Evolutionary conservation across 2,888 invertebrate species (phyloP), one percentile per base, ranked within the genome.

Genomic region (Caenorhabditis sp.): DNA sequence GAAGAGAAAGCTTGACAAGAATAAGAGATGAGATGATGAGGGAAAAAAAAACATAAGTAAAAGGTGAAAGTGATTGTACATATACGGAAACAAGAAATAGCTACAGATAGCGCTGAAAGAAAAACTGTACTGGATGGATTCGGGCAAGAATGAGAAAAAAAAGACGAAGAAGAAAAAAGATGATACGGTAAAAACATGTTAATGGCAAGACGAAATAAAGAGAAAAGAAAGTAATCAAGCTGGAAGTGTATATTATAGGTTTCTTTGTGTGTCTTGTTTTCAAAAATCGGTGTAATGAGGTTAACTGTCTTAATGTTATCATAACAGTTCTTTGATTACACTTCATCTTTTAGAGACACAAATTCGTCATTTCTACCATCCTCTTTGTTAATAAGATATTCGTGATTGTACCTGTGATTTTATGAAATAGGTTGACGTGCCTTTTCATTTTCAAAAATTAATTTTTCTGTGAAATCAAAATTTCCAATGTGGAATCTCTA

Each of bases 71-170:
- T 31, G 19, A 57, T 19, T 26, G 43, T 12, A 27, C 31, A 59
- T 58, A 63, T 59, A 60, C 60, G 51, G 60, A 55, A 60, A 54
- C 59, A 64, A 51, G 55, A 58, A 58, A 61, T 66, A 66, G 65
- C 58, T 58, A 61, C 62, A 70, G 66, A 31, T 31, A 31, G 31
- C 31, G 31, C 31, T n/a, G n/a, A n/a, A 43, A 43, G 2, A 43
- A 43, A 43, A 43, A 43, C 43, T 65, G 43, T 43, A 43, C 43
- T 17, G 43, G 43, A 43, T 43, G 43, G 43, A 43, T 43, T 43
- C 2, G 43, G 43, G 17, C 43, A 43, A 43, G 43, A 43, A 17
- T 43, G 43, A 43, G 2, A 43, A 17, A 17, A 3, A 17, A 3
- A 3, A 43, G 6, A 43, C 43, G 43, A 17, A 12, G 14, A 17